Evolutionary conservation across 2,797 vertebrate genomes (phyloP), one percentile per base, ranked within the genome.

Genomic region (Arremon aurantiirostris): DNA sequence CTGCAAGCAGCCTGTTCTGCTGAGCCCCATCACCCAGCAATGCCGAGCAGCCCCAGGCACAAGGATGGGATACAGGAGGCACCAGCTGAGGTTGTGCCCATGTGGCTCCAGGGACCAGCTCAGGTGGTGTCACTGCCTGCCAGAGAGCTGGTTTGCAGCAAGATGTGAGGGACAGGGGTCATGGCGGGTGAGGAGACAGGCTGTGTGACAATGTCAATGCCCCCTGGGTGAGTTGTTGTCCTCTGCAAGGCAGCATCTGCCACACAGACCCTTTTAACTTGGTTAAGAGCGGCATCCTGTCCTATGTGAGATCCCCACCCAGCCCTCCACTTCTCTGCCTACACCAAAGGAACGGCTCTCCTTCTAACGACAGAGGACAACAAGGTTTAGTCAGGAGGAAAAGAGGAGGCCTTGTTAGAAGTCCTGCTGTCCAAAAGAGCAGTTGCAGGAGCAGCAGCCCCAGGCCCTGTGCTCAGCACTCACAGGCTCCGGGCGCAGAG

Each of bases 401-500:
- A 78, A 47, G 23, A 57, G 30, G 14, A 77, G 26, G 23, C 9
- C 14, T 53, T 18, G 11, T 19, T 44, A 30, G 72, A 57, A 81
- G n/a, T 6, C 34, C 68, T 56, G 75, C 44, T 64, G 9, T n/a
- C 50, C 56, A 9, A 9, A 56, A 21, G n/a, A 53, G 44, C 41
- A 60, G 34, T 8, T 71, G 22, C 28, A 39, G 61, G 34, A 75
- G 52, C 8, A 4, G 12, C 9, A 14, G 11, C 2, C 21, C 21
- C 57, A 23, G 2, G 5, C 7, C 3, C 78, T 12, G 81, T 15
- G 80, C 70, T 1, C 49, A 11, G 52, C 34, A 97, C 96, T 96
- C 84, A 97, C 96, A 70, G 0, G 11, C 7, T 90, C 8, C 11
- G 75, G 78, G 60, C 70, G 34, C 96, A 97, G 9, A 97, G 78